Conservation (phyloP, 2,797 vertebrate genomes). For the Trematomus bernacchii region DNA sequence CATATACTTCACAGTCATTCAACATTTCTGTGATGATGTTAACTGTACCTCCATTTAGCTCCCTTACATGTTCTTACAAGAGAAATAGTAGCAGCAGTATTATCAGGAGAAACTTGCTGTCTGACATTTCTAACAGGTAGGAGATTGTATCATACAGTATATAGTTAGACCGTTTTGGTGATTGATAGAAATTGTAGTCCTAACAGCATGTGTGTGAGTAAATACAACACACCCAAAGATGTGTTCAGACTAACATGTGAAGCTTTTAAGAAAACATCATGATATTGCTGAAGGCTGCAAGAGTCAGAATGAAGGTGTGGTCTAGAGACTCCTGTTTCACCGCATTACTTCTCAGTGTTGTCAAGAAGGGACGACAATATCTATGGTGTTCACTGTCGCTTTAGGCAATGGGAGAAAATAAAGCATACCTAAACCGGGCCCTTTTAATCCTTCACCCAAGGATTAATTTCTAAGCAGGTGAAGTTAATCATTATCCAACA, state of each 20-base stretch:
- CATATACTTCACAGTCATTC: background rate
- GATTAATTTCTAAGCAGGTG: background rate
- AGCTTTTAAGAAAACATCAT: constrained; percentile 9
- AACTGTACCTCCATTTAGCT: background rate
- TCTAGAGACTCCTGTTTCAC: constrained; percentile 43
- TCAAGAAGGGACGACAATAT: constrained; percentile 49
- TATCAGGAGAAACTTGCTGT: background rate
- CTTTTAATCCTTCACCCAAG: background rate
- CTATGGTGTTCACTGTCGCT: constrained; percentile 38
- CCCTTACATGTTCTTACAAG: background rate
- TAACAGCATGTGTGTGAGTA: background rate
- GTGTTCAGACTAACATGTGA: constrained; percentile 12
- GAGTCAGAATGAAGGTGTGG: constrained; percentile 53
- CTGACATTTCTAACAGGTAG: constrained; percentile 3
- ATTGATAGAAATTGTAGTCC: constrained; percentile 11
- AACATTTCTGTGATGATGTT: background rate
- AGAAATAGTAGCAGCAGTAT: background rate
- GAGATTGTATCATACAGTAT: constrained; percentile 15
- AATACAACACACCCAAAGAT: background rate
- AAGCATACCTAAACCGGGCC: background rate
- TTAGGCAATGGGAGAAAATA: constrained; percentile 23
- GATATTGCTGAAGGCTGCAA: constrained; percentile 1
- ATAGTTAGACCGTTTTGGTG: constrained; percentile 8
- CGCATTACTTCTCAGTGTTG: constrained; percentile 48
- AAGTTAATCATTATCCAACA: constrained; percentile 18